These are phyloP conservation scores for Myotis vivesi DNA, from an alignment of 2,797 vertebrate genomes.

Conservation along the genomic window DNA sequence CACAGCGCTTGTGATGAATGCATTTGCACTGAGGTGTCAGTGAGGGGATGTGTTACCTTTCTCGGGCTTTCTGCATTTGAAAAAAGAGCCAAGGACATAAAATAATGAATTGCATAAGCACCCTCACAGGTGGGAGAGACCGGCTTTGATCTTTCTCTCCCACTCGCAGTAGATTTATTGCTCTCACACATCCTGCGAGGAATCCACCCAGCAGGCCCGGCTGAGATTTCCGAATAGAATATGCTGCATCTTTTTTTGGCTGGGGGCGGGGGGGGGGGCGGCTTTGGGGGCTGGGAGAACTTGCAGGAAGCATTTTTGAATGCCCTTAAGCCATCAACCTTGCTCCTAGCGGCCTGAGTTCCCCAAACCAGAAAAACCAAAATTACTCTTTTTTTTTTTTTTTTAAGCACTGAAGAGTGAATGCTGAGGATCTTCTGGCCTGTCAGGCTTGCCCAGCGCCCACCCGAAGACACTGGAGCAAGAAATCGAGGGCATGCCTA, in stretches of 20 bases:
- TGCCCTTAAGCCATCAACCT: conserved; percentile 29
- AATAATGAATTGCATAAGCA: conserved; percentile 49
- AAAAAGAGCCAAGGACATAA: conserved; percentile 30
- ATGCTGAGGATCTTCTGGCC: neutral
- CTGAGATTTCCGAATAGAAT: conserved; percentile 32
- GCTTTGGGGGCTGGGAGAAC: neutral
- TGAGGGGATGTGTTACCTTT: conserved; percentile 58
- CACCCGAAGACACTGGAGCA: neutral
- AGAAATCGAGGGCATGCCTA: neutral
- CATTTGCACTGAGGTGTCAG: conserved; percentile 56
- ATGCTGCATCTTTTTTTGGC: neutral
- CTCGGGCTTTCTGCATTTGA: conserved; percentile 66
- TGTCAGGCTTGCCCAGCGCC: neutral
- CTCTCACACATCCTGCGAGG: neutral
- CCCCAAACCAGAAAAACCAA: conserved; percentile 32
- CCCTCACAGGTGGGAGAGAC: conserved; percentile 28
- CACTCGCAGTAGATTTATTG: conserved; percentile 35
- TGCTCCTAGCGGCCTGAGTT: conserved; percentile 19
- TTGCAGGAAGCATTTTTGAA: conserved; percentile 10
- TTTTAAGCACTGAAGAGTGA: neutral
- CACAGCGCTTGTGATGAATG: conserved; percentile 20
- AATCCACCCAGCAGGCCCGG: neutral
- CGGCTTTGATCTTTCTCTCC: conserved; percentile 45
- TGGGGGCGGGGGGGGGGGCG: neutral
- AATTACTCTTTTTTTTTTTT: neutral